Percentiles rank a stretch among this genome's conserved stretches.
phyloP scores from a whole-genome alignment of 2,888 invertebrate genomes.

The Mongoloraphidia duomilia region DNA sequence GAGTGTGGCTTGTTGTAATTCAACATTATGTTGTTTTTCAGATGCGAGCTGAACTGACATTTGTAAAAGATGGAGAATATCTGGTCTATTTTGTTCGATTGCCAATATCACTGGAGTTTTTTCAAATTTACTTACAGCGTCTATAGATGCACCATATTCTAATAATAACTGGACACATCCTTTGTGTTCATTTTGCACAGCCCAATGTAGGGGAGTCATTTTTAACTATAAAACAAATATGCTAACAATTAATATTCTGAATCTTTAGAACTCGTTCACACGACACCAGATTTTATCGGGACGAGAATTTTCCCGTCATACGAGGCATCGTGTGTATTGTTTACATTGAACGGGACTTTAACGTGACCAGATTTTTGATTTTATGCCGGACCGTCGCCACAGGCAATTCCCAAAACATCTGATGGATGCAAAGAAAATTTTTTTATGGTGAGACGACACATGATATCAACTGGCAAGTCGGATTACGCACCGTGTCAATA shows the following conservation, averaged over 20 bases:
- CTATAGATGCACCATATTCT: constrained; percentile 57
- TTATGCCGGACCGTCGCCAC: no score
- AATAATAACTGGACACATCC: constrained; percentile 54
- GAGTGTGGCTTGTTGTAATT: constrained; percentile 5
- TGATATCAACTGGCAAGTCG: no score
- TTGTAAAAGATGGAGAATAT: constrained; percentile 43
- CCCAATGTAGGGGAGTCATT: constrained; percentile 93
- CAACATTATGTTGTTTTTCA: constrained; percentile 15
- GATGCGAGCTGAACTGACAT: constrained; percentile 30
- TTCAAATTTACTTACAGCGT: constrained; percentile 54
- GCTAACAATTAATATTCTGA: neutral
- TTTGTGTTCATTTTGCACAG: constrained; percentile 66
- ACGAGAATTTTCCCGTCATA: no score
- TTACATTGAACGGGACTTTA: no score
- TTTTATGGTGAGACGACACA: no score
- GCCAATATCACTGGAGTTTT: constrained; percentile 56
- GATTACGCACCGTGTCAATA: no score
- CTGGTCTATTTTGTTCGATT: constrained; percentile 44
- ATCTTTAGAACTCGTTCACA: neutral
- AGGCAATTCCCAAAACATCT: no score
- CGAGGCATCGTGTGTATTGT: no score
- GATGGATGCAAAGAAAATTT: no score
- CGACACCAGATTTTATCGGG: no score
- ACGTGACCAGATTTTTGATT: no score
- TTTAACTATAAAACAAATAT: constrained; percentile 39